A percentile compares a stretch with the other conserved stretches of the same genome.
Conservation (phyloP, 2,797 vertebrate species). For the Rhynchotus rufescens region DNA sequence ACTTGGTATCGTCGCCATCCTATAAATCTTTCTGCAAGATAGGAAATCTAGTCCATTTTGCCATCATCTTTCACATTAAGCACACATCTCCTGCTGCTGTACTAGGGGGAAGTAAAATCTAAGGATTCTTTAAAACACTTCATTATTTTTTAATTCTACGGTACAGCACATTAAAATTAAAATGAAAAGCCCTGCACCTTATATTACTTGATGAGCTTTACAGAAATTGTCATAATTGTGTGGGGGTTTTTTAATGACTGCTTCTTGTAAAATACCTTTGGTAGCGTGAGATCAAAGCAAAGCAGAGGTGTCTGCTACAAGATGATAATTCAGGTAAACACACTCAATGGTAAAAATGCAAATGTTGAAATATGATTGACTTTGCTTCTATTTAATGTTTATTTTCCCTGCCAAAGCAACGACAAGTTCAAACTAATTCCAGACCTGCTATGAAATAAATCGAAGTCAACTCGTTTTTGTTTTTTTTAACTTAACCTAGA, state of each 20-base stretch:
- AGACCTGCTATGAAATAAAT: constrained; percentile 2
- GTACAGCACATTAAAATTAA: constrained; percentile 2
- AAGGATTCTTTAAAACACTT: constrained; percentile 42
- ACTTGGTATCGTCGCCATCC: background rate
- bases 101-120: background rate
- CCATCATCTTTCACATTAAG: constrained; percentile 10
- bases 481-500: background rate
- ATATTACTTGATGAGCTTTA: constrained; percentile 6
- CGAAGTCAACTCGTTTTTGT: background rate
- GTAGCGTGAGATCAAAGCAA: constrained; percentile 30
- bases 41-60: constrained; percentile 21
- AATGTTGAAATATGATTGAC: constrained; percentile 33
- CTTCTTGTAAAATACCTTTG: constrained; percentile 12
- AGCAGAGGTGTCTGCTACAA: constrained; percentile 25
- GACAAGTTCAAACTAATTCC: constrained; percentile 51
- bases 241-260: background rate
- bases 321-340: constrained; percentile 43
- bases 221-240: constrained; percentile 24
- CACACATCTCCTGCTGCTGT: background rate
- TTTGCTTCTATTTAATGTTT: constrained; percentile 52
- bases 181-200: constrained; percentile 27
- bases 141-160: constrained; percentile 56
- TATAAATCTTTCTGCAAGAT: background rate
- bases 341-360: constrained; percentile 23
- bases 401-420: constrained; percentile 35